Base-by-base conservation (phyloP, 2,888 invertebrate species). In the Julus scanicus region DNA sequence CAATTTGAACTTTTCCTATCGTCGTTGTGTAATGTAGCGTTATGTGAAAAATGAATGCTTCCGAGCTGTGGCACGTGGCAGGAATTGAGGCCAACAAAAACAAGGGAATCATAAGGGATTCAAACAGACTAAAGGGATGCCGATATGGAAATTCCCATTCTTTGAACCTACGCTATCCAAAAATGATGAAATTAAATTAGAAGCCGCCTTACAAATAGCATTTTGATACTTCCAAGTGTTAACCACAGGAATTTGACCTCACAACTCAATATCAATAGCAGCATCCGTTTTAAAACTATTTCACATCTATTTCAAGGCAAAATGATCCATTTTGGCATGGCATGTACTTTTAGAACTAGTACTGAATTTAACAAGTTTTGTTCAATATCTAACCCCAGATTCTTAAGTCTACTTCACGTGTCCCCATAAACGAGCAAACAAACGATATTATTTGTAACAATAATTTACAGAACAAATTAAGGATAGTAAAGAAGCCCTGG, bases 41-140 rank as follows among this genome's bases (percentile, higher is more conserved):
- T 71, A 71, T 71, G 71, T 29, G 29, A 71, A 71, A 71, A 29
- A 71, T 71, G 11, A 9, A 29, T 29, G 20, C 29, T 6, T 6
- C n/a, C 17, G 71, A 71, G 13, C 71, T 11, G 29, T 29, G 71
- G 20, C 20, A 20, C 63, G 15, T 20, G 63, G 20, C 20, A 71
- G 29, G 71, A 71, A 71, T 71, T 71, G 71, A 71, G 71, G 71
- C 71, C 71, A 71, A 71, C 29, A 71, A 71, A 71, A 71, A 71
- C 71, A 71, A 71, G 20, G 9, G 71, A 29, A 63, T 63, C 1
- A 71, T 71, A 63, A 63, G n/a, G 8, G 63, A 63, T 63, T 63
- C 17, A 29, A 29, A 71, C 71, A 5, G 71, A 6, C 71, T 29
- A 29, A 71, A 71, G 29, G 11, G 11, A 29, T 71, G 8, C 29